phyloP scores from a whole-genome alignment of 2,888 invertebrate species.

The Drosophila mimetica region DNA sequence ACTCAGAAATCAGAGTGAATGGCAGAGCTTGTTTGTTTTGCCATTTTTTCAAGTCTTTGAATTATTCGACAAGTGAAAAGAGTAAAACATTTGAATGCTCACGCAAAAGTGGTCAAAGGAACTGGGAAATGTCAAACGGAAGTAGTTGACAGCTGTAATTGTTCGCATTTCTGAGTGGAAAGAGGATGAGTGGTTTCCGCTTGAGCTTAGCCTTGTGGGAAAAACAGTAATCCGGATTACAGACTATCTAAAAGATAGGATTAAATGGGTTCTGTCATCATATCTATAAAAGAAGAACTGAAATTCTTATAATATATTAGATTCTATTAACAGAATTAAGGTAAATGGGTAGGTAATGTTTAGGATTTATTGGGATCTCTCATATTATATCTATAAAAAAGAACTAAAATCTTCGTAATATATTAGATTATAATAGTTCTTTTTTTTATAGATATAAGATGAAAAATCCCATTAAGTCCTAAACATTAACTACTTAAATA shows the following conservation, averaged over 20 bases:
- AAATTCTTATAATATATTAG: no score
- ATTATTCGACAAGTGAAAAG: constrained; percentile 20
- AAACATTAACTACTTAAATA: no score
- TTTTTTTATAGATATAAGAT: no score
- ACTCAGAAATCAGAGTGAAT: constrained; percentile 25
- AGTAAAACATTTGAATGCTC: constrained; percentile 19
- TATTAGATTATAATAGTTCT: no score
- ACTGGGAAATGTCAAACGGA: constrained; percentile 40
- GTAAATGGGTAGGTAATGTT: no score
- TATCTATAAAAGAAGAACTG: no score
- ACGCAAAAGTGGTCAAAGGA: constrained; percentile 17
- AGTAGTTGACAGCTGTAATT: constrained; percentile 33
- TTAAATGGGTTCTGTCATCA: background rate
- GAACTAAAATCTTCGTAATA: no score
- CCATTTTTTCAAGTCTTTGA: background rate
- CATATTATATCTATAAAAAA: no score
- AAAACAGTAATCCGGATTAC: background rate
- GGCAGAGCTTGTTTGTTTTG: constrained; percentile 24
- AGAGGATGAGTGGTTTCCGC: constrained; percentile 4
- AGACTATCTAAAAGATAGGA: background rate
- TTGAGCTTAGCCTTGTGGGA: background rate
- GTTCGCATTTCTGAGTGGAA: background rate
- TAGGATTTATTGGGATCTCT: no score
- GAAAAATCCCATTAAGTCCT: no score
- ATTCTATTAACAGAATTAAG: no score